Base-by-base conservation (phyloP, 2,888 invertebrate species). In the Agrochola lota region DNA sequence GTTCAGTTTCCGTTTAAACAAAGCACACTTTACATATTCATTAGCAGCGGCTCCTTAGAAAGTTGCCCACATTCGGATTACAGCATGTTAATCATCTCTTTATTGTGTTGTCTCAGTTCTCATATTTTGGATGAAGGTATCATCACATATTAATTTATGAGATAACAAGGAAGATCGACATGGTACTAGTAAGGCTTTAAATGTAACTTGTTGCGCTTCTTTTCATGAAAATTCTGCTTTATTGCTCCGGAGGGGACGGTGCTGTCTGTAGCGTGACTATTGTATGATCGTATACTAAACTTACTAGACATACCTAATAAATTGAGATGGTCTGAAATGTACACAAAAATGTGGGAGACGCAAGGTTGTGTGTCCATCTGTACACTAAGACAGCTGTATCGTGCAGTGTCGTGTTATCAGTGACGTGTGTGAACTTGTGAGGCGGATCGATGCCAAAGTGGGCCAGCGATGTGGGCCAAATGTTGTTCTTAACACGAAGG, bases 361-460 rank as follows among this genome's bases (percentile, higher is more conserved):
- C 23, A 30, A 46, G 49, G 80, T n/a, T 17, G 40, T 5, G 57
- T 63, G n/a, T 43, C 15, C 60, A 70, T 57, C 76, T 67, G 78
- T 46, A 17, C 55, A 35, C 57, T n/a, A 23, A 55, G 7, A 15
- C 57, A 69, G 79, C 77, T 77, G 82, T 82, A n/a, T 30, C 76
- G 67, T 52, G 84, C 67, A 57, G 55, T 17, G 59, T 43, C 59
- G 82, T 60, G 80, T 84, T 74, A 66, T 77, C 86, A 81, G 72
- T 71, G 85, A 82, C 89, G 89, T 85, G 86, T 69, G 87, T 90
- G 95, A 95, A 95, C 95, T 95, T 95, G 96, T 90, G 92, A 87
- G 88, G 80, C 91, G 88, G 88, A 95, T 96, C 96, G 96, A 96
- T 96, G 94, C 92, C 91, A 90, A 90, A 88, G 85, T 86, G 90